Evolutionary conservation across 1,140 invertebrate species (phyloP).

Genomic region (Pseudomyrmex flavicornis): DNA sequence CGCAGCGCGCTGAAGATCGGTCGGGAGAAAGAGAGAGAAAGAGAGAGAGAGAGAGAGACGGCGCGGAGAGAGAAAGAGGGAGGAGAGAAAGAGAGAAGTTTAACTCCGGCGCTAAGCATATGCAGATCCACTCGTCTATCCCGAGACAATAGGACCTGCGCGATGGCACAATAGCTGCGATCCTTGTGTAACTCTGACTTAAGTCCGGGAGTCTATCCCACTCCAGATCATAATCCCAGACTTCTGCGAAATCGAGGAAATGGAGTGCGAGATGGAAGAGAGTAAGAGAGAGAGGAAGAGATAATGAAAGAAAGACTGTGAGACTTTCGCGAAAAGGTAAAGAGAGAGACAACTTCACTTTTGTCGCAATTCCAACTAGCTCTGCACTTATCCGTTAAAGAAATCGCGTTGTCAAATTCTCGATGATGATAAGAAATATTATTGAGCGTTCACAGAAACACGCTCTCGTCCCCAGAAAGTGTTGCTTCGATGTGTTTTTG

Average conservation of each 20-base stretch:
- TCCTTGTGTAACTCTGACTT: constrained; percentile 86
- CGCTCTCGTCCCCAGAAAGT: too few relatives aligned
- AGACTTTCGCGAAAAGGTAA: not conserved
- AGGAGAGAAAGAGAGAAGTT: constrained; percentile 69
- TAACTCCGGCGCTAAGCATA: constrained; percentile 85
- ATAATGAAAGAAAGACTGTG: constrained; percentile 27
- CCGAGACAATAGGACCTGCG: constrained; percentile 83
- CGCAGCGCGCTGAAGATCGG: constrained; percentile 66
- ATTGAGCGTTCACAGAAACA: too few relatives aligned
- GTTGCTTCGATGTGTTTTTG: too few relatives aligned
- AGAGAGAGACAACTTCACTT: not conserved
- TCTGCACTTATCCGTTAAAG: constrained; percentile 28
- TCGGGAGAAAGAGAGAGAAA: constrained; percentile 28
- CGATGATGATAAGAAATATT: not conserved
- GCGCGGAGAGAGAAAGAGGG: not conserved
- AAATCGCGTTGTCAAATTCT: constrained; percentile 7
- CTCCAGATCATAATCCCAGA: constrained; percentile 83
- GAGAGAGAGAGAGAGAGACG: not conserved
- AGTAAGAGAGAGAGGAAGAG: constrained; percentile 1
- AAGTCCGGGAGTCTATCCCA: constrained; percentile 84
- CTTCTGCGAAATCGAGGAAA: constrained; percentile 76
- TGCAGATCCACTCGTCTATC: constrained; percentile 86
- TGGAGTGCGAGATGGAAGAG: constrained; percentile 63
- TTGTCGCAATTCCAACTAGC: constrained; percentile 4
- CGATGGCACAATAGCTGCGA: constrained; percentile 84